Evolutionary conservation across 2,797 vertebrate species (phyloP), one percentile per base, ranked within the genome.

Genomic region (Lemur catta): DNA sequence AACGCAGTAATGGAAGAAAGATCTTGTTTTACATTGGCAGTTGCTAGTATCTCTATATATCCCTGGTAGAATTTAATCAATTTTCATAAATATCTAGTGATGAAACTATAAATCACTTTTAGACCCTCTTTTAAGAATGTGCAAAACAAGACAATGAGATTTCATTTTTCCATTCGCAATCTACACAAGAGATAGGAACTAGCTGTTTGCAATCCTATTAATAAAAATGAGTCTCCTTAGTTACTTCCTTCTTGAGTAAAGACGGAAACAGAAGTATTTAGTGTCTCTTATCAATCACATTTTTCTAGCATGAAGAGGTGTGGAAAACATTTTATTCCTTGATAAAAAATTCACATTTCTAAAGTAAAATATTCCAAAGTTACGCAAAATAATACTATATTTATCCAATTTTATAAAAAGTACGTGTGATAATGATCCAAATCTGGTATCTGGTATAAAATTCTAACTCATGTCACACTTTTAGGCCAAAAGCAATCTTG

Each of bases 251-350:
- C 43, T 65, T 71, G 57, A 35, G 67, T n/a, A 48, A 75, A 94
- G 69, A 91, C 7, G 81, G 65, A 95, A 92, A 80, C 0, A 82
- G n/a, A 95, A 81, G 30, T 75, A 94, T 97, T 95, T 97, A 94
- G 88, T 87, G 95, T 95, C 30, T 89, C 69, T 93, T 95, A 97
- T 97, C 84, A 93, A 81, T 86, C 63, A 75, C 72, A 92, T 92
- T 97, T 97, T 96, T 91, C 55, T 87, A 93, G 79, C 72, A 95
- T 93, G 91, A 97, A 93, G 20, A 91, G 52, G 18, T 80, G 55
- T 65, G 57, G 50, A 94, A 96, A 94, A 50, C 48, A 91, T 95
- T 50, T 95, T 85, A 94, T 93, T 80, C 69, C 35, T 17, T 90
- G 79, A 95, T 96, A 89, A 94, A 96, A 94, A 84, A 18, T 85